Evolutionary conservation across 2,797 vertebrate species (phyloP).

Genomic region (Taenioides sp.): DNA sequence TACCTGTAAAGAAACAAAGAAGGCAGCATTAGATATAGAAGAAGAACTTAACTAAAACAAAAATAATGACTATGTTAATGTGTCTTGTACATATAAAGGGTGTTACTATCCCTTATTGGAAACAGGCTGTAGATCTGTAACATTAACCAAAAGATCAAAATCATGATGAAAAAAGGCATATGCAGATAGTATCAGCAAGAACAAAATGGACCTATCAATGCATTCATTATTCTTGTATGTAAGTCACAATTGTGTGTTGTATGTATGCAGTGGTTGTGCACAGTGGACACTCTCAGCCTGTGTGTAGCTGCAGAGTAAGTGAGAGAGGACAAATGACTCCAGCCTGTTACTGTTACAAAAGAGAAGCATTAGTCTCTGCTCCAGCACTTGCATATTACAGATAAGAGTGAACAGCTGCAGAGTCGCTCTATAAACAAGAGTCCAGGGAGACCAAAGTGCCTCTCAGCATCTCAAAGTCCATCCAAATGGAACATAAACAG

Average conservation of each 20-base stretch:
- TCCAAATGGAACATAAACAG: constrained; percentile 19
- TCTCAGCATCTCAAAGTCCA: constrained; percentile 13
- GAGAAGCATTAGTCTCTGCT: not conserved
- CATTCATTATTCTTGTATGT: too few species aligned
- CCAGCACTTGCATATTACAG: constrained; percentile 9
- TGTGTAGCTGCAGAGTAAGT: not conserved
- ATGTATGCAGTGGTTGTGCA: not conserved
- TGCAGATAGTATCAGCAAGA: too few species aligned
- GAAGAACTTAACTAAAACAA: too few species aligned
- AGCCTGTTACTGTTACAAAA: constrained; percentile 1
- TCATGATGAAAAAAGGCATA: too few species aligned
- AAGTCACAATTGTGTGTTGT: too few species aligned
- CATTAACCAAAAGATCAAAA: too few species aligned
- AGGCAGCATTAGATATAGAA: not conserved
- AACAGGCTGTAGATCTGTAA: too few species aligned
- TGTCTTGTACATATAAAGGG: too few species aligned
- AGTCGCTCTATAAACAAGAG: constrained; percentile 6
- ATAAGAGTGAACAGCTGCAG: constrained; percentile 3
- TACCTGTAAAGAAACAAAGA: not conserved
- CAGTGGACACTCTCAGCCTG: not conserved
- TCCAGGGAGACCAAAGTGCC: constrained; percentile 5
- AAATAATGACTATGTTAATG: too few species aligned
- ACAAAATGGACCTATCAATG: too few species aligned
- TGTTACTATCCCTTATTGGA: too few species aligned
- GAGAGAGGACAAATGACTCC: not conserved